A percentile compares a stretch with the other conserved stretches of the same genome.
These are phyloP conservation scores for Parazoanthus darwini DNA, from an alignment of 92 coral and sea anemone genomes.

Conservation along the genomic window DNA sequence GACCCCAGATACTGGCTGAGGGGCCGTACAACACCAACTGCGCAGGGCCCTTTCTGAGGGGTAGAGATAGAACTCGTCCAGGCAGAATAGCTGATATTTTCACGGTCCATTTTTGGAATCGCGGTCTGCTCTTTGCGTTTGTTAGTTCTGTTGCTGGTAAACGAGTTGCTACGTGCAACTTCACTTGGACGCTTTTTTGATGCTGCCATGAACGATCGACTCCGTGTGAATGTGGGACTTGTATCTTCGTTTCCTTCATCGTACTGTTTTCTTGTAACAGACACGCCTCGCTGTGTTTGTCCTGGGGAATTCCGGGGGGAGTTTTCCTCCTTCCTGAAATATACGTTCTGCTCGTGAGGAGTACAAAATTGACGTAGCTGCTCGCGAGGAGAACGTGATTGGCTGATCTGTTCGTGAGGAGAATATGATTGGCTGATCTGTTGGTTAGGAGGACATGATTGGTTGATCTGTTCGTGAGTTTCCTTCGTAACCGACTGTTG, in stretches of 20 bases:
- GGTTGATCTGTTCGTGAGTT: neutral
- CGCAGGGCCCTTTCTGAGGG: slow-evolving; percentile 19
- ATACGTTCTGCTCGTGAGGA: neutral
- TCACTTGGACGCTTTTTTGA: slow-evolving; percentile 58
- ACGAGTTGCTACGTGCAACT: slow-evolving; percentile 73
- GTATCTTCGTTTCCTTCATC: slow-evolving; percentile 26
- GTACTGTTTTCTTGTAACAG: neutral
- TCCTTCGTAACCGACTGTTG: slow-evolving; percentile 31
- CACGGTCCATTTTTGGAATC: neutral
- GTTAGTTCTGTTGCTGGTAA: slow-evolving; percentile 49
- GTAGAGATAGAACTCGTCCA: neutral
- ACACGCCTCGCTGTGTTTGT: neutral
- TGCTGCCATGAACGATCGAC: slow-evolving; percentile 66
- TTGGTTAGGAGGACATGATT: too few species aligned
- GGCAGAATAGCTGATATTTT: neutral
- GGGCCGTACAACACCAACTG: slow-evolving; percentile 18
- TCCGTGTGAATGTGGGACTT: slow-evolving; percentile 46
- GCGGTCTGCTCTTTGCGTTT: neutral
- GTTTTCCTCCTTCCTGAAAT: slow-evolving; percentile 9
- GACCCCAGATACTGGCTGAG: neutral
- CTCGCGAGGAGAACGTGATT: neutral
- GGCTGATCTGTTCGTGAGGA: slow-evolving; percentile 2
- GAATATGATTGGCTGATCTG: slow-evolving; percentile 12
- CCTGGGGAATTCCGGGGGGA: slow-evolving; percentile 26
- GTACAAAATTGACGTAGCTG: neutral